These are phyloP conservation scores for Caiman crocodilus DNA, from an alignment of 2,797 vertebrate genomes.

Conservation along the genomic window DNA sequence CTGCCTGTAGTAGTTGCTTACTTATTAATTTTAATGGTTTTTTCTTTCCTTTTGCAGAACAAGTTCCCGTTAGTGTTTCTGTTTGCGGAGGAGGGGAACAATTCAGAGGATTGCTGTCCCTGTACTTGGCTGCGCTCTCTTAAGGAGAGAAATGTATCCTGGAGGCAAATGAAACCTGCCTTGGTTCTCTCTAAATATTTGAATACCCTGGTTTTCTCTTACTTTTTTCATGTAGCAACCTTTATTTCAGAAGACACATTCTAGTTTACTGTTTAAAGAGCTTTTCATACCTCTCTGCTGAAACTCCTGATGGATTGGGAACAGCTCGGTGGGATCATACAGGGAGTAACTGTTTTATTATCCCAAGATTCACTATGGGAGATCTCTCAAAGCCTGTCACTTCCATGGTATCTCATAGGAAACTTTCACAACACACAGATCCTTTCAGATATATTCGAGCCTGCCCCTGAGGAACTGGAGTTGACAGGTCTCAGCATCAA, in stretches of 20 bases:
- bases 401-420: background rate
- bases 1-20: constrained; percentile 25
- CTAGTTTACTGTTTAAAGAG: background rate
- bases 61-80: background rate
- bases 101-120: constrained; percentile 24
- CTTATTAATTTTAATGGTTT: constrained; percentile 53
- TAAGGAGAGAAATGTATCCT: background rate
- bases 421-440: background rate
- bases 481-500: background rate
- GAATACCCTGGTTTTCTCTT: background rate
- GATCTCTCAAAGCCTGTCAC: background rate
- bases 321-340: background rate
- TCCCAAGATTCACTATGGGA: background rate
- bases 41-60: constrained; percentile 21
- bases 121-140: background rate
- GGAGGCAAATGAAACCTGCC: constrained; percentile 34
- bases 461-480: background rate
- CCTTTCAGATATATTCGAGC: background rate
- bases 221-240: constrained; percentile 33
- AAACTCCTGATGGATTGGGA: background rate
- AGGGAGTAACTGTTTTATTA: background rate
- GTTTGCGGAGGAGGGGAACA: constrained; percentile 1
- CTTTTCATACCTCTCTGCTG: background rate
- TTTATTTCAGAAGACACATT: constrained; percentile 12
- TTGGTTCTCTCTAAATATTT: constrained; percentile 61